phyloP scores from a whole-genome alignment of 2,797 vertebrate genomes.

The Cossypha caffra region DNA sequence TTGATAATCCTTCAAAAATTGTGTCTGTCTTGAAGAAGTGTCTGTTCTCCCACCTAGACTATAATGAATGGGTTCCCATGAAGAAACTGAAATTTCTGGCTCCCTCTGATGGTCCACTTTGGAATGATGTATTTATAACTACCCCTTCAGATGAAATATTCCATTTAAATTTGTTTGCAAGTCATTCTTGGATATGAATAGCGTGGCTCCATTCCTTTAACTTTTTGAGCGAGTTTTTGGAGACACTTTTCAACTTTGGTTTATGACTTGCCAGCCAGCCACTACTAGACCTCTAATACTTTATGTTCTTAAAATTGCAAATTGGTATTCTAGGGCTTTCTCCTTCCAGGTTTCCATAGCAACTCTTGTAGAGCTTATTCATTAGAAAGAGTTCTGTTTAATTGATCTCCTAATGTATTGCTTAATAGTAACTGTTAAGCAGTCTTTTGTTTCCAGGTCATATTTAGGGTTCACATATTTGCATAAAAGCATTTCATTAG shows the following conservation, averaged over 20 bases:
- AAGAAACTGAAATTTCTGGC: background rate
- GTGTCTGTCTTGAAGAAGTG: rapidly evolving
- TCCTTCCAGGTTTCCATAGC: conserved; percentile 88
- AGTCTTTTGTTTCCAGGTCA: conserved; percentile 99
- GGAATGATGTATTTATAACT: background rate
- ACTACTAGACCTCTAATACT: conserved; percentile 54
- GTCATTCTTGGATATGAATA: background rate
- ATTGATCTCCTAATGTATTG: conserved; percentile 99
- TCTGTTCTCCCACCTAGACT: background rate
- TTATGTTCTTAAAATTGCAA: conserved; percentile 77
- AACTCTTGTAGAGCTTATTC: conserved; percentile 84
- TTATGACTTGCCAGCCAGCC: background rate
- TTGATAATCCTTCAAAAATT: background rate
- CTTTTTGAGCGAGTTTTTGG: background rate
- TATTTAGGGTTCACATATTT: conserved; percentile 94
- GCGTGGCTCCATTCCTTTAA: background rate
- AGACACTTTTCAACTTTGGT: conserved; percentile 22
- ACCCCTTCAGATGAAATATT: background rate
- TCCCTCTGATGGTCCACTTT: conserved; percentile 11
- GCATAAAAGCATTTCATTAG: conserved; percentile 99
- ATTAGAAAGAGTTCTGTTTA: conserved; percentile 95
- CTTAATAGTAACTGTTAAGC: conserved; percentile 94
- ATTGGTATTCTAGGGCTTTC: conserved; percentile 81
- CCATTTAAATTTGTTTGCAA: background rate
- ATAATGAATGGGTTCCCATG: background rate